Evolutionary conservation across 2,888 invertebrate genomes (phyloP), one percentile per base, ranked within the genome.

Genomic region (Ophioninae sp.): DNA sequence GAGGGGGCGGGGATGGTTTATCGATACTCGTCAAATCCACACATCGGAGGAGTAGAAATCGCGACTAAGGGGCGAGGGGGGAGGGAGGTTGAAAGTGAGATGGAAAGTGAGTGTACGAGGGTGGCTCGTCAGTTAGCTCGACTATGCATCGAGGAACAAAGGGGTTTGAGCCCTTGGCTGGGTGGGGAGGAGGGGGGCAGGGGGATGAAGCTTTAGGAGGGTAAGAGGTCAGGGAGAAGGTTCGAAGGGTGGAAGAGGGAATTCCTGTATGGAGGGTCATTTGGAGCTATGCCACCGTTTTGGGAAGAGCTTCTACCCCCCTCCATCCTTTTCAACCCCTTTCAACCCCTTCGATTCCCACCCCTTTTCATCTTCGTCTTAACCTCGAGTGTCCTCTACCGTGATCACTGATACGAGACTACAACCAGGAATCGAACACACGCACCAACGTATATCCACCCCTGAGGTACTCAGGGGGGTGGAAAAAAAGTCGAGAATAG

Each of bases 341-440:
- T n/a, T n/a, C n/a, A n/a, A n/a, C n/a, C n/a, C n/a, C n/a, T n/a
- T n/a, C n/a, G n/a, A n/a, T n/a, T n/a, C n/a, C n/a, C n/a, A n/a
- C n/a, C n/a, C n/a, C n/a, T n/a, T n/a, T n/a, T n/a, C n/a, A n/a
- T n/a, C n/a, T n/a, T n/a, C n/a, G 44, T 88, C 87, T 90, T 61
- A 17, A 23, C 65, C 89, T 91, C 89, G 89, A 92, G 92, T 88
- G 91, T n/a, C n/a, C 91, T 89, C 92, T 92, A 92, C 92, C 90
- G 86, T 90, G 91, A 93, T 92, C 92, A 91, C 91, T 91, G 92
- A 93, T 92, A 92, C 91, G 89, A 90, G 90, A 90, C 91, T 91
- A 90, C 88, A n/a, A 56, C 72, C 44, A 37, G 91, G 87, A 82
- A 81, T 68, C 67, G 30, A 37, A 77, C 20, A 77, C 23, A 81